phyloP scores from a whole-genome alignment of 2,797 vertebrate genomes.

The Rousettus madagascariensis region DNA sequence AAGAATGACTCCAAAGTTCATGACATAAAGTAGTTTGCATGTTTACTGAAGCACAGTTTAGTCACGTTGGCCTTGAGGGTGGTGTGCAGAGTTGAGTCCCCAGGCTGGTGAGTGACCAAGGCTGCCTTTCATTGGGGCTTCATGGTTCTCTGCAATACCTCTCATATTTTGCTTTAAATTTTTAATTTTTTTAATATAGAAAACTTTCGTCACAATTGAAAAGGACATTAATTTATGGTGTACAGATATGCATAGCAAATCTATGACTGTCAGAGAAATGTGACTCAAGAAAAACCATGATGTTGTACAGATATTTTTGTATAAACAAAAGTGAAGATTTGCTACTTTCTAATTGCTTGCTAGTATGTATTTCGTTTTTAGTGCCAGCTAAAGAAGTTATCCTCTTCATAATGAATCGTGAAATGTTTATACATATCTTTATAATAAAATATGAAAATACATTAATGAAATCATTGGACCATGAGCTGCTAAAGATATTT shows the following conservation, averaged over 20 bases:
- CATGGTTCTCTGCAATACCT: not conserved
- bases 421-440: not conserved
- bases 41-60: conserved; percentile 26
- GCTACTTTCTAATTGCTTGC: not conserved
- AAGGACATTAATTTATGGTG: not conserved
- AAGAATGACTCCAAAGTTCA: conserved; percentile 43
- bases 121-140: not conserved
- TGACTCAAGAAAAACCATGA: not conserved
- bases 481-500: not conserved
- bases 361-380: not conserved
- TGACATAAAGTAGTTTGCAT: not conserved
- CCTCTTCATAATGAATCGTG: not conserved
- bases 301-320: not conserved
- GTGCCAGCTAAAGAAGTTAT: not conserved
- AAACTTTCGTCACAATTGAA: not conserved
- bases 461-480: not conserved
- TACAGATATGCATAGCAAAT: not conserved
- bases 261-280: not conserved
- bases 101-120: not conserved
- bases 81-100: no score
- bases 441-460: not conserved
- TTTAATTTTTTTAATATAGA: not conserved
- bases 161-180: not conserved
- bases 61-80: not conserved
- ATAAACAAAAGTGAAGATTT: not conserved